Evolutionary conservation across 1,140 invertebrate genomes (phyloP), one percentile per base, ranked within the genome.

Genomic region (Micrasema minimum): DNA sequence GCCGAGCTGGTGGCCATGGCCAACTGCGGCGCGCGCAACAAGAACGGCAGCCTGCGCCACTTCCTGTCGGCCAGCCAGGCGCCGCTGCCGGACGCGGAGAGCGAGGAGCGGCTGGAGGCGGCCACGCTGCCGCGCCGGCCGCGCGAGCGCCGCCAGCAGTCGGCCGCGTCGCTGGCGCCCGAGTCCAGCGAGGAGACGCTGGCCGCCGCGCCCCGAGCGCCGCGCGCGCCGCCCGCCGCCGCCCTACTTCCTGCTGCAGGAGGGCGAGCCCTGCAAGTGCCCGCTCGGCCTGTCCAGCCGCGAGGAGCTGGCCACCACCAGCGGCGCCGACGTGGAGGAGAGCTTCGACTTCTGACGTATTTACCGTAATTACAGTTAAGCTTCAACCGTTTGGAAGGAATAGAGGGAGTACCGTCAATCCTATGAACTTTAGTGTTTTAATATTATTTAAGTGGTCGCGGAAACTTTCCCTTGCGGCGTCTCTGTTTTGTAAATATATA

Each of bases 21-120:
- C 48, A 84, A 84, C 77, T 82, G 80, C 9, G 82, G 82, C 10
- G 71, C 78, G 23, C 55, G 80, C 1, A 83, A 82, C 0, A 73
- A 79, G 2, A 78, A 80, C 6, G 82, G 82, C 7, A 79, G 80
- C 18, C 73, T 84, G n/a, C 79, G 80, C 11, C 81, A 84, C 67
- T 84, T 81, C 20, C 72, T 75, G n/a, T 62, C 70, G 45, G 51
- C 74, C 35, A 72, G 69, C 53, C 69, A 72, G 57, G 69, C 70
- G 3, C 26, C 61, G 35, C 67, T 75, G 23, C 69, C 59, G 16
- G 66, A 61, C 1, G 66, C 64, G 0, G 66, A 37, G 4, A 66
- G 70, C 50, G 70, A 72, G 66, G 45, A 41, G 12, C 61, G 66
- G 22, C 41, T 62, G n/a, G 69, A 71, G 14, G 62, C 20, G 11